A percentile compares a stretch with the other conserved stretches of the same genome.
Conservation (phyloP, 2,113 vertebrate genomes). For the Pelecanoides urinatrix region DNA sequence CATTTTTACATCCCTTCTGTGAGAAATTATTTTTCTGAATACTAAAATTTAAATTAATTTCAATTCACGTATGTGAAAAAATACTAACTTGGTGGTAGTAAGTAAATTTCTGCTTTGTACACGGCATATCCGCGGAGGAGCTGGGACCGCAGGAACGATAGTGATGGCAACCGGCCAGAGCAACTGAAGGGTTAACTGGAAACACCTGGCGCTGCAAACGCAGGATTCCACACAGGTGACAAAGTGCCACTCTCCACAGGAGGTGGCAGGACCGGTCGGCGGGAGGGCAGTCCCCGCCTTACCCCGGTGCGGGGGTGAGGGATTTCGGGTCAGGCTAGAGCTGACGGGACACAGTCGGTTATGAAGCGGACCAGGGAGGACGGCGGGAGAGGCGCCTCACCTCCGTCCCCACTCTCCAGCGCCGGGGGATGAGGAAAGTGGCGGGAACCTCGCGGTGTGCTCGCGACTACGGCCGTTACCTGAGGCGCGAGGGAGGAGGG, state of each 20-base stretch:
- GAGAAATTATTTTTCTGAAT: not conserved
- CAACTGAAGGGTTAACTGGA: fast-evolving
- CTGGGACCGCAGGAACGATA: fast-evolving
- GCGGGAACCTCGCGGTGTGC: not conserved
- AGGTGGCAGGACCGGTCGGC: fast-evolving
- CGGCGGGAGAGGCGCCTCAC: not conserved
- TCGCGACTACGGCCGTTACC: too few species aligned
- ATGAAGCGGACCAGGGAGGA: fast-evolving
- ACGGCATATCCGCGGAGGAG: fast-evolving
- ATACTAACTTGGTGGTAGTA: not conserved
- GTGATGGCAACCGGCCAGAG: fast-evolving
- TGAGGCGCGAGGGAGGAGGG: not conserved
- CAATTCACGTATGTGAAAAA: not conserved
- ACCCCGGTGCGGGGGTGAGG: too few species aligned
- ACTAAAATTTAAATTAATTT: not conserved
- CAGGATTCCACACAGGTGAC: fast-evolving
- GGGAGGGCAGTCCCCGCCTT: not conserved
- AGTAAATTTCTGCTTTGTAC: too few species aligned
- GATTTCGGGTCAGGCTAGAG: not conserved
- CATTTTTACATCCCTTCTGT: not conserved
- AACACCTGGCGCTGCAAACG: not conserved
- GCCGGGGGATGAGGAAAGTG: not conserved
- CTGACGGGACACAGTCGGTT: not conserved
- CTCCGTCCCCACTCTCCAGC: fast-evolving
- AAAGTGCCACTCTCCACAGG: not conserved